Evolutionary conservation across 92 coral and sea anemone genomes (phyloP).

Genomic region (Siderastrea radians): DNA sequence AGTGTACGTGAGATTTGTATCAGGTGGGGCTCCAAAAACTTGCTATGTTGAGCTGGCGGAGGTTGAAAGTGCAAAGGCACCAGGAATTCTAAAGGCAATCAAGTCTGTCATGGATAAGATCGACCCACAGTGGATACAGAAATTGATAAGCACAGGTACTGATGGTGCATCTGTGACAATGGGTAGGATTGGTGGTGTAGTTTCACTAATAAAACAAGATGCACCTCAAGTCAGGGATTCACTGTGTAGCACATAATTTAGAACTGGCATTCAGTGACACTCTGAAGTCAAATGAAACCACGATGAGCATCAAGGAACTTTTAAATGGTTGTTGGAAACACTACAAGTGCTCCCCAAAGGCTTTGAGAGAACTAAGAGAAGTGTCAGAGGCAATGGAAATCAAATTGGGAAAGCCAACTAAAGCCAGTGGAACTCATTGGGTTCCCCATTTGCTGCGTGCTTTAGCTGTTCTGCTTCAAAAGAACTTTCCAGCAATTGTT

Average conservation of each 20-base stretch:
- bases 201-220: conserved; percentile 28
- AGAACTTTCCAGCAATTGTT: conserved; percentile 30
- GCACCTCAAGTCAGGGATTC: conserved; percentile 46
- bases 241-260: conserved; percentile 50
- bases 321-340: conserved; percentile 59
- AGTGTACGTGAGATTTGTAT: conserved; percentile 39
- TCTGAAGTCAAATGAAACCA: conserved; percentile 36
- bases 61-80: conserved; percentile 41
- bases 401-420: conserved; percentile 56
- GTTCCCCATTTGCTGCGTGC: conserved; percentile 55
- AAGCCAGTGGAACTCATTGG: conserved; percentile 53
- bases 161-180: conserved; percentile 42
- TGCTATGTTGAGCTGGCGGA: conserved; percentile 33
- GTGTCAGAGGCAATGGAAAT: conserved; percentile 49
- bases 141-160: conserved; percentile 28
- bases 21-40: conserved; percentile 46
- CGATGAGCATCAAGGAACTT: conserved; percentile 47
- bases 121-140: conserved; percentile 33
- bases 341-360: conserved; percentile 52
- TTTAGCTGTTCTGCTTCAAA: conserved; percentile 36
- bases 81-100: conserved; percentile 43
- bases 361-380: conserved; percentile 28
- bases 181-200: conserved; percentile 56
- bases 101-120: conserved; percentile 36
- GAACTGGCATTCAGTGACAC: conserved; percentile 61